Base-by-base conservation (phyloP, 2,113 vertebrate genomes). In the Trogon melanurus region DNA sequence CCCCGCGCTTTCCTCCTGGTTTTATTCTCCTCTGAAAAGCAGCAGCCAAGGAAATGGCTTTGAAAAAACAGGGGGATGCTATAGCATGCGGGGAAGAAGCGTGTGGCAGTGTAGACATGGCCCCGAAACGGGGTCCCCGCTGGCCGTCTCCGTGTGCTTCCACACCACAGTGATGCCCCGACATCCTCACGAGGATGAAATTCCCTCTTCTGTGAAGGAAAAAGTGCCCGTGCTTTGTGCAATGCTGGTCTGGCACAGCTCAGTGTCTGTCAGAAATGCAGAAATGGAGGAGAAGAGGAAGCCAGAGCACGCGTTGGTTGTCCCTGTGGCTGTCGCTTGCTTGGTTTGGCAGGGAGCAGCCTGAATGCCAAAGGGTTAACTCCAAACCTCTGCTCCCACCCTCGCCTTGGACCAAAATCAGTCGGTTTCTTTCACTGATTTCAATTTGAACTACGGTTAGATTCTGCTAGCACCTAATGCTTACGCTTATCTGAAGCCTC, bases 71-170 rank as follows among this genome's bases (percentile, higher is more conserved):
- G 41, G 3, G 17, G 53, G 74, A 60, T 44, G 74, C 81, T 67
- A 5, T 3, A 10, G 23, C 16, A 21, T 0, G 15, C 2, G 2
- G 73, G 65, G 69, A 76, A 27, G 32, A 44, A 56, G 34, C 2
- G 7, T 16, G 5, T 1, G 20, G 0, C 44, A 34, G 19, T 0
- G 22, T 1, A 22, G 70, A 27, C 10, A 1, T 25, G 79, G 0
- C n/a, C 15, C 54, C 8, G 14, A 11, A 51, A 13, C 0, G 2
- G 53, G 23, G 44, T 58, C 10, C 36, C n/a, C 32, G 11, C 5
- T 27, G 13, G 11, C 11, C 19, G 41, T 10, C 41, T 41, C 13
- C 11, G 41, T 41, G 79, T 4, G 0, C 29, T 61, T 53, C 1
- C 18, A 51, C 23, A 1, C 60, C 6, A 4, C 27, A 15, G 44